Conservation (phyloP, 2,888 invertebrate species). For the Pterobdella sp. region DNA sequence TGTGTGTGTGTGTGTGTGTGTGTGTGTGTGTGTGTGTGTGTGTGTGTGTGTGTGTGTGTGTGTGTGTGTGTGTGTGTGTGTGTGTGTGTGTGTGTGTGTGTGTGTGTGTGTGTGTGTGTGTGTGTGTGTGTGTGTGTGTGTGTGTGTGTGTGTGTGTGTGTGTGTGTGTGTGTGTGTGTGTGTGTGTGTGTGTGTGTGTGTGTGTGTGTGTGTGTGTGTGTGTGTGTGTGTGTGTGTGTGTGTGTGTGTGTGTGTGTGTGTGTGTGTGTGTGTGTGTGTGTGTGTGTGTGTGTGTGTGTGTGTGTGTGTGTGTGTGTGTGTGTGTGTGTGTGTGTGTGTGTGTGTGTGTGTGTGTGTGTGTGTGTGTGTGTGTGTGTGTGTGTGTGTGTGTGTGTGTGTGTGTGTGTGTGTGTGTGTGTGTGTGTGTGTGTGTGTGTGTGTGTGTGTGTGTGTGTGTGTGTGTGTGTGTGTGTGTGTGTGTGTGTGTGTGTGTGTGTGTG, state of each 20-base stretch:
- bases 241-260: conserved; percentile 27
- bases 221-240: conserved; percentile 22
- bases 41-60: background rate
- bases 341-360: conserved; percentile 1
- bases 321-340: conserved; percentile 22
- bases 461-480: background rate
- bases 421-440: too few relatives aligned
- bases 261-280: conserved; percentile 26
- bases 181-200: conserved; percentile 21
- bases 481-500: conserved; percentile 1
- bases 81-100: background rate
- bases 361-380: background rate
- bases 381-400: background rate
- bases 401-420: conserved; percentile 1
- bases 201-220: conserved; percentile 18
- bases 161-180: conserved; percentile 22
- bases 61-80: background rate
- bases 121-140: conserved; percentile 5
- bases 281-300: conserved; percentile 18
- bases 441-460: too few relatives aligned
- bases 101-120: background rate
- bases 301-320: conserved; percentile 19
- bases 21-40: conserved; percentile 19
- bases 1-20: conserved; percentile 21
- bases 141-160: conserved; percentile 8